A percentile compares a stretch with the other conserved stretches of the same genome.
These are phyloP conservation scores for Hoplodrina blanda DNA, from an alignment of 2,888 invertebrate species.

Conservation along the genomic window DNA sequence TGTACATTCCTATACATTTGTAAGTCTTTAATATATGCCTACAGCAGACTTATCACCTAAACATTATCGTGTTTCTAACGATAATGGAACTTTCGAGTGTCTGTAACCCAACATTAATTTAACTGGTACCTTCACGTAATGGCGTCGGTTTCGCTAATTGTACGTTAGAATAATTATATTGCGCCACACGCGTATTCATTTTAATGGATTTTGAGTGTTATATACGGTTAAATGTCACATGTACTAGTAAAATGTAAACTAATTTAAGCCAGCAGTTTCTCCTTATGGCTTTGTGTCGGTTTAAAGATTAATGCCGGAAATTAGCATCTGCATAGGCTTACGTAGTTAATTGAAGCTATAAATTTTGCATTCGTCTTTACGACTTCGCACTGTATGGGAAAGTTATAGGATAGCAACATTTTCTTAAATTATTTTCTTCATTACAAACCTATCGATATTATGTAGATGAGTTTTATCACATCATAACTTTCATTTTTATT, in stretches of 20 bases:
- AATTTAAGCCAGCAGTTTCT: slow-evolving; percentile 54
- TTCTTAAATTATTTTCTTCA: not conserved
- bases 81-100: slow-evolving; percentile 90
- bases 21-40: slow-evolving; percentile 60
- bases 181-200: slow-evolving; percentile 81
- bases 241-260: slow-evolving; percentile 68
- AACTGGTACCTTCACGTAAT: slow-evolving; percentile 88
- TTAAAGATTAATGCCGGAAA: slow-evolving; percentile 52
- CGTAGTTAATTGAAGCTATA: slow-evolving; percentile 26
- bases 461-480: not conserved
- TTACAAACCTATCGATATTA: not conserved
- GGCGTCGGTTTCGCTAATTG: slow-evolving; percentile 90
- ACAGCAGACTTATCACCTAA: slow-evolving; percentile 79
- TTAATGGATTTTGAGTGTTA: slow-evolving; percentile 85
- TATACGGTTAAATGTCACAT: slow-evolving; percentile 76
- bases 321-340: slow-evolving; percentile 25
- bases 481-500: no score
- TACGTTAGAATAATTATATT: slow-evolving; percentile 88
- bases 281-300: slow-evolving; percentile 47
- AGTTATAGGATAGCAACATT: not conserved
- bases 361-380: slow-evolving; percentile 13
- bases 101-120: slow-evolving; percentile 89
- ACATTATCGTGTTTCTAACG: slow-evolving; percentile 85
- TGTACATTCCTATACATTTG: slow-evolving; percentile 50
- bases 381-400: not conserved